These are phyloP conservation scores for sheep (Ovis aries) DNA, from an alignment of 2,113 vertebrate genomes.

Conservation along the genomic window DNA sequence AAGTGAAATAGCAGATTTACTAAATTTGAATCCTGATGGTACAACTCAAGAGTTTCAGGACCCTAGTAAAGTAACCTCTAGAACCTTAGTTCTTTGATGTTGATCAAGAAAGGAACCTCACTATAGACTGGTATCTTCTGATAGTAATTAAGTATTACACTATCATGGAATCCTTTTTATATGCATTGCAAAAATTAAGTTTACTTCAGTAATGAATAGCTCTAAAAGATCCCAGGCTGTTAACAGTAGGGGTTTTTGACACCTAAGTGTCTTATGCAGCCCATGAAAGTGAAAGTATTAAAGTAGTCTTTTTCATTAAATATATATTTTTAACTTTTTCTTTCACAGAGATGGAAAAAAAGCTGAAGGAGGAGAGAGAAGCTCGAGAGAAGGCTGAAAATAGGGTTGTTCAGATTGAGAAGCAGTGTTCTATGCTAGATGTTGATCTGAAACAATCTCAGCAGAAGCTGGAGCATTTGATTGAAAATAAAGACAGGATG, in stretches of 20 bases:
- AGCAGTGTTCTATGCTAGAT: constrained; percentile 97
- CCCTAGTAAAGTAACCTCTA: neutral
- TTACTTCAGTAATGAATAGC: constrained; percentile 18
- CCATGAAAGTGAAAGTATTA: neutral
- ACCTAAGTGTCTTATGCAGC: neutral
- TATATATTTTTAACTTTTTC: constrained; percentile 3
- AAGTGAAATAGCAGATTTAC: neutral
- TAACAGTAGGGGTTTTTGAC: neutral
- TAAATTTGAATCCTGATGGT: neutral
- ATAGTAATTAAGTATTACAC: neutral
- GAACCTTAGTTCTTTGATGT: neutral
- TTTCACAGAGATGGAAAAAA: constrained; percentile 93
- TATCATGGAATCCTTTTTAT: neutral
- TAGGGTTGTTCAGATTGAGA: constrained; percentile 94
- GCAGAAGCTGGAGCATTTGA: constrained; percentile 96
- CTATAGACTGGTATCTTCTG: neutral
- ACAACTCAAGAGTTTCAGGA: neutral
- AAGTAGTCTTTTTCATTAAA: neutral
- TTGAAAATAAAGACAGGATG: constrained; percentile 94
- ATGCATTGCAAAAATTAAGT: constrained; percentile 12
- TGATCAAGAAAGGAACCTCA: neutral
- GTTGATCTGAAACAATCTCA: constrained; percentile 97
- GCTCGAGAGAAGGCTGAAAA: constrained; percentile 94
- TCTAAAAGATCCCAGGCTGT: neutral
- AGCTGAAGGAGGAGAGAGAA: constrained; percentile 92